Base-by-base conservation (phyloP, 2,797 vertebrate genomes). In the Crenichthys baileyi region DNA sequence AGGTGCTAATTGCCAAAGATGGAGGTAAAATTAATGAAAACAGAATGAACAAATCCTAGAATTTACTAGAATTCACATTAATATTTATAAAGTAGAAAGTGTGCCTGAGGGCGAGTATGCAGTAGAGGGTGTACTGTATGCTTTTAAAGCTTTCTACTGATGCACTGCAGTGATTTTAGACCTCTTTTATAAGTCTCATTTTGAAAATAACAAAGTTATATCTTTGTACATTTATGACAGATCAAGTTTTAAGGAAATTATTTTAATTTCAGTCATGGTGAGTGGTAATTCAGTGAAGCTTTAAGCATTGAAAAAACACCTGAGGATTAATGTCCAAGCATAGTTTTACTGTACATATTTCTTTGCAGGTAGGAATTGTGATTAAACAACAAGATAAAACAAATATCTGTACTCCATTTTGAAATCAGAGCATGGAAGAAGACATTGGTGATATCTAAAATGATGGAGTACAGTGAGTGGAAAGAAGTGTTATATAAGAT, bases 1-100 rank as follows among this genome's bases (percentile, higher is more conserved):
- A 91, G 68, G 84, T 88, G 83, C 78, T 93, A 93, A 95, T 92
- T 88, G 85, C 89, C 90, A 90, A 82, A 80, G 88, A 89, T 71
- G 50, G 48, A 65, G 67, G 77, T 91, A 81, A 88, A 90, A 82
- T 87, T 89, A 85, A 91, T 90, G 26, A 80, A 81, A 88, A 90
- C 84, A 86, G 84, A 92, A 92, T 89, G 77, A 58, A 78, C 74
- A 84, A 90, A 87, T 78, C 36, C 87, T 70, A 72, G 16, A 87
- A 86, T 77, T 88, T 87, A 86, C 73, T 1, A 70, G 79, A 84
- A 85, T 78, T 72, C 77, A 50, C 70, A 85, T 85, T 76, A 89
- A 89, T 89, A 89, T 92, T 85, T 84, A 90, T 36, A 60, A 65
- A 77, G 51, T 24, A 78, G 65, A 31, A 68, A 36, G n/a, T 67